Evolutionary conservation across 1,140 invertebrate genomes (phyloP), one percentile per base, ranked within the genome.

Genomic region (Lutraria rhynchaena): DNA sequence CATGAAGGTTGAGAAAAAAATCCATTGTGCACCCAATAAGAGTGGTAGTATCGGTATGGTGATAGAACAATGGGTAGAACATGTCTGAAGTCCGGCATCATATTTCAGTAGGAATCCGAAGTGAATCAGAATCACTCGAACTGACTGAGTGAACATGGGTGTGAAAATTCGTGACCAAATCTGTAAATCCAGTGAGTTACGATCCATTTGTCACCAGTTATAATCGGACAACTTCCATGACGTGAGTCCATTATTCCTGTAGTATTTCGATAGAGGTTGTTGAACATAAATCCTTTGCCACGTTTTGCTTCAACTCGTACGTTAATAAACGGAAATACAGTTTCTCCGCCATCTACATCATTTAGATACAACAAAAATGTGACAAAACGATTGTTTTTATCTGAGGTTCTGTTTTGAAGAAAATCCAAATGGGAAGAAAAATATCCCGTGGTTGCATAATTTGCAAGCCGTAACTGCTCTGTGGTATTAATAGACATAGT

Each of bases 351-450:
- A 27, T 55, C 53, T 4, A 55, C 53, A n/a, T 55, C 53, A 27
- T 55, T 55, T n/a, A 55, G 27, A 55, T 55, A 55, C 53, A 55
- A 27, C 5, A 55, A 19, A 27, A 55, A 27, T n/a, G 53, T 55
- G 7, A 27, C 53, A 55, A 55, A 27, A 27, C 53, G 53, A n/a
- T 55, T 55, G 53, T 55, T 55, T 55, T 55, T 7, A 22, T n/a
- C 4, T 55, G n/a, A 19, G 4, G 19, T 7, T 7, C n/a, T 55
- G n/a, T 19, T 55, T 19, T 55, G n/a, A 27, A n/a, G 19, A 27
- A 7, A 55, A n/a, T 55, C 53, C 19, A 55, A 22, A 27, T 55
- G 53, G n/a, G 27, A 27, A 19, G 19, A 55, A 55, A 55, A 55
- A 27, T 55, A 55, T 22, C 53, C 53, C 4, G 53, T 22, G 5